Percentiles rank a stretch among this genome's conserved stretches.
Evolutionary conservation across 2,797 vertebrate genomes (phyloP).

Genomic region (Apogon hyalosoma): DNA sequence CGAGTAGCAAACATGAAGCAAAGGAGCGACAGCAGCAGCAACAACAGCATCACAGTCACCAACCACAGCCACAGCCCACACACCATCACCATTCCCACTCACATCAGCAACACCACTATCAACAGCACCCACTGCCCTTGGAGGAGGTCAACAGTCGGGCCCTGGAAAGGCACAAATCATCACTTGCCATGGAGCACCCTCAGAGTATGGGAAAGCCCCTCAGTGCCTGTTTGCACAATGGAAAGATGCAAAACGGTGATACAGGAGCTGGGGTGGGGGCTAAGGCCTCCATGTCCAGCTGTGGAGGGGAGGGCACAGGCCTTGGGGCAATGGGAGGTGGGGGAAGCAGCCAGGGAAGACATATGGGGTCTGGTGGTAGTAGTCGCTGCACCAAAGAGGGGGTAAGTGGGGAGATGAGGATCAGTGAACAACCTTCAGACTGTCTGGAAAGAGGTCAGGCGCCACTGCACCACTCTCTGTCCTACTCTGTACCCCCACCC

Average conservation of each 20-base stretch:
- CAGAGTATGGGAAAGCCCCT: constrained; percentile 87
- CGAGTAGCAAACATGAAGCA: constrained; percentile 85
- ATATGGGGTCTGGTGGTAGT: constrained; percentile 72
- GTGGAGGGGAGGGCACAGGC: constrained; percentile 79
- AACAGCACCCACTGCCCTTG: constrained; percentile 78
- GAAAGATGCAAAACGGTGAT: constrained; percentile 92
- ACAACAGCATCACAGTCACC: constrained; percentile 78
- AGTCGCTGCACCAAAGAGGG: constrained; percentile 91
- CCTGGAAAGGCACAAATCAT: constrained; percentile 88
- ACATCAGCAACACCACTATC: constrained; percentile 80
- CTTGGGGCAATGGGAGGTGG: constrained; percentile 73
- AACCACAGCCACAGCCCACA: constrained; percentile 68
- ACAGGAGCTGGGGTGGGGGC: constrained; percentile 67
- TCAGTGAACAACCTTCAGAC: constrained; percentile 90
- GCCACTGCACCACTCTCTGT: constrained; percentile 89
- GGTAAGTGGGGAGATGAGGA: constrained; percentile 85
- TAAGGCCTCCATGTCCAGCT: constrained; percentile 88
- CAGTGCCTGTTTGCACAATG: constrained; percentile 91
- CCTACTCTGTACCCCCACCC: constrained; percentile 90
- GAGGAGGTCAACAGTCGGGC: constrained; percentile 87
- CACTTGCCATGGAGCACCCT: constrained; percentile 84
- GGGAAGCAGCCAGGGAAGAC: constrained; percentile 75
- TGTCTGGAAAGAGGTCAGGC: constrained; percentile 92
- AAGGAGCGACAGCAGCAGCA: constrained; percentile 85
- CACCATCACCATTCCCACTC: constrained; percentile 82